Percentiles rank a stretch among this genome's conserved stretches.
Evolutionary conservation across 2,888 invertebrate species (phyloP).

Genomic region (Lottia scabra): DNA sequence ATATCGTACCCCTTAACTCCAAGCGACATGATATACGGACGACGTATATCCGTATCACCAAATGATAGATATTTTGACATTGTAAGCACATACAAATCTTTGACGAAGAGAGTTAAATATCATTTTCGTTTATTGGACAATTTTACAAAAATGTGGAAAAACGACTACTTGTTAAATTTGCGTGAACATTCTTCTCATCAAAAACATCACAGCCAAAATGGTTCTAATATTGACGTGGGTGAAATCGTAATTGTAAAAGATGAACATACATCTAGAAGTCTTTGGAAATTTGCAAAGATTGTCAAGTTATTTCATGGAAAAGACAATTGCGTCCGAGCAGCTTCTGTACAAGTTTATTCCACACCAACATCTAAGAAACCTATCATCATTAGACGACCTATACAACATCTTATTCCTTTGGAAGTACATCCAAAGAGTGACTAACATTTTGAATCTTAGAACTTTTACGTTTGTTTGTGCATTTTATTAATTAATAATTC

Average conservation of each 20-base stretch:
- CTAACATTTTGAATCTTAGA: no score
- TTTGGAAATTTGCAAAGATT: not conserved
- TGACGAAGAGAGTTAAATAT: not conserved
- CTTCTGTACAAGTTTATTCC: not conserved
- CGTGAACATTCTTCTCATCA: not conserved
- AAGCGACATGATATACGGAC: not conserved
- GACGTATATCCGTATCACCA: not conserved
- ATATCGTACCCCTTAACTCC: not conserved
- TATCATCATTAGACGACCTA: no score
- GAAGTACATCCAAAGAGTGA: no score
- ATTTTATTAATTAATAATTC: no score
- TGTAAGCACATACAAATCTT: not conserved
- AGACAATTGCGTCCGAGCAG: not conserved
- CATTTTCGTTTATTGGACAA: no score
- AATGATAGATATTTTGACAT: not conserved
- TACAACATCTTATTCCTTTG: no score
- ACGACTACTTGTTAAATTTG: not conserved
- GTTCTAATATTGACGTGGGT: not conserved
- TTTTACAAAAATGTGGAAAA: not conserved
- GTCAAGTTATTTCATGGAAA: not conserved
- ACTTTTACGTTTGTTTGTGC: no score
- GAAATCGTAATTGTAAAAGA: not conserved
- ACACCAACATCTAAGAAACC: no score
- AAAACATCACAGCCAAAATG: not conserved
- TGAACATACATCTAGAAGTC: not conserved